Conservation (phyloP, 2,797 vertebrate species). For the Steatocranus sp. region DNA sequence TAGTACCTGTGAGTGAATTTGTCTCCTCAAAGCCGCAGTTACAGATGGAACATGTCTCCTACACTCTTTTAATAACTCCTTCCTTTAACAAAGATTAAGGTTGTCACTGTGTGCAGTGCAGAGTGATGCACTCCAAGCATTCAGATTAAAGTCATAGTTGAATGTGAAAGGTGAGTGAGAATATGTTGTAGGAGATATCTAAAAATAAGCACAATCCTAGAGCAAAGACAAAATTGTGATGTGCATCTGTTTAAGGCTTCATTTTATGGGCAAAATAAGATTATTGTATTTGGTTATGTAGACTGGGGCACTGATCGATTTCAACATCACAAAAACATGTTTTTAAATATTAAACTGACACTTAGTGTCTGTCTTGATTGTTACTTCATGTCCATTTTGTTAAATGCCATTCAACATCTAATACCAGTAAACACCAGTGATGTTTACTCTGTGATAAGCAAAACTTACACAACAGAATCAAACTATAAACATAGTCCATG, state of each 20-base stretch:
- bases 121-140: not conserved
- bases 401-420: not conserved
- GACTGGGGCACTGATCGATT: not conserved
- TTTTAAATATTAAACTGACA: not conserved
- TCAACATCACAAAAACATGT: not conserved
- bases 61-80: not conserved
- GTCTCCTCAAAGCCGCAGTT: not conserved
- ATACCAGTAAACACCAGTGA: not conserved
- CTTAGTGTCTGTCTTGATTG: not conserved
- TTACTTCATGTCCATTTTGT: not conserved
- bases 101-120: not conserved
- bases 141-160: constrained; percentile 17
- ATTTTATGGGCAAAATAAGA: not conserved
- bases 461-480: not conserved
- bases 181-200: constrained; percentile 8
- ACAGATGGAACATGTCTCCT: not conserved
- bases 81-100: not conserved
- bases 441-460: not conserved
- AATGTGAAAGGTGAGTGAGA: constrained; percentile 37
- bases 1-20: not conserved
- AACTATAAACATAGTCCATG: not conserved
- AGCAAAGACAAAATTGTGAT: constrained; percentile 7
- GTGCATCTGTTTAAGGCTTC: not conserved
- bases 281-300: not conserved
- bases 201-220: constrained; percentile 28